Evolutionary conservation across 2,797 vertebrate species (phyloP), one percentile per base, ranked within the genome.

Genomic region (Diceros bicornis): DNA sequence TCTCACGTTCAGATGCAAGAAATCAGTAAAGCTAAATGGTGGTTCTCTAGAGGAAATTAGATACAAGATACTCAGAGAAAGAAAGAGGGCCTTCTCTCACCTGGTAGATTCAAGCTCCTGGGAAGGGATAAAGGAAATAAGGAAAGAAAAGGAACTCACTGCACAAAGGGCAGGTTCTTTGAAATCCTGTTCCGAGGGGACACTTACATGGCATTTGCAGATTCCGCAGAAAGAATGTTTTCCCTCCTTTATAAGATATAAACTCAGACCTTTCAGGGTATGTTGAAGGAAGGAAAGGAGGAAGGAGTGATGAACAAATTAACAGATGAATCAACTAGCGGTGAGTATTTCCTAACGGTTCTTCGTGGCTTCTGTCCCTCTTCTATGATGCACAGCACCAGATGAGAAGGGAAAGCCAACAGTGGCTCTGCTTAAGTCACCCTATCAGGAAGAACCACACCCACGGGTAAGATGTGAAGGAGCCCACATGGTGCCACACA

Each of bases 401-500:
- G 34, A 44, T 21, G 41, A 57, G 32, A 74, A 41, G 44, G 47
- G 32, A 87, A 61, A 37, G 69, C 72, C 27, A 12, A 69, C 0
- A 64, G 64, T 2, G 32, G 25, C 20, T 61, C 57, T 23, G 62
- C 68, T 16, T 59, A 72, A 79, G 8, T 6, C 37, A 66, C 52
- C 18, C 62, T 27, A 16, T 72, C 14, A n/a, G 44, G 44, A 83
- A 82, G 78, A 74, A 41, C 10, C 1, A 41, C 1, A 10, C 13
- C 9, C 61, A 25, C 0, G 1, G 17, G 55, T 6, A 12, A 18
- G 12, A 52, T 1, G 13, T 6, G 6, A 89, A 81, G 47, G 9
- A 62, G 50, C 32, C 71, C 25, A 2, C 1, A 0, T 8, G 75
- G 20, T 6, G 32, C 18, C 18, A 2, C 20, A 4, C 32, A 27